phyloP scores from a whole-genome alignment of 2,888 invertebrate genomes.

The Brenthis hecate region DNA sequence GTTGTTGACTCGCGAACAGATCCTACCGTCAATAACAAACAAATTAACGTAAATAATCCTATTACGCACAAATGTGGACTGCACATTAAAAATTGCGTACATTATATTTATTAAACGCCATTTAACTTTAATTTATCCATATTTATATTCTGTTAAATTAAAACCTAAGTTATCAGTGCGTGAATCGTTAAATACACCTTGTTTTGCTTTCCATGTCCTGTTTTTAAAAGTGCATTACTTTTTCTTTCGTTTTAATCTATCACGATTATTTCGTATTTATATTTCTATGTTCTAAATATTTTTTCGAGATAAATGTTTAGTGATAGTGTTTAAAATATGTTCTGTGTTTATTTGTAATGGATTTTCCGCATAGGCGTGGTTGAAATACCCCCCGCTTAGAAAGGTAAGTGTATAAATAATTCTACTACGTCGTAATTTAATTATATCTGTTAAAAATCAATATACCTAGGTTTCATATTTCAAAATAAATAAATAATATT shows the following conservation, averaged over 20 bases:
- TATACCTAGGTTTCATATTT: too few relatives aligned
- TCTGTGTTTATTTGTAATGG: constrained; percentile 45
- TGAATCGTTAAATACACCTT: constrained; percentile 30
- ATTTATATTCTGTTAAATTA: constrained; percentile 10
- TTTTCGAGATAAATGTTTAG: constrained; percentile 16
- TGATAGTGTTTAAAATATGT: constrained; percentile 38
- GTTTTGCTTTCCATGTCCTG: constrained; percentile 38
- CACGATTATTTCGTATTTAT: constrained; percentile 15
- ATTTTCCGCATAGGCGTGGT: constrained; percentile 46
- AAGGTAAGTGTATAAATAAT: constrained; percentile 56
- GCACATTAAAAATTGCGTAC: constrained; percentile 8
- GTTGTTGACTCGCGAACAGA: constrained; percentile 65
- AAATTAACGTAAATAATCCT: constrained; percentile 43
- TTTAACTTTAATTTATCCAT: constrained; percentile 11
- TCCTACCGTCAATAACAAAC: constrained; percentile 38
- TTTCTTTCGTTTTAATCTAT: constrained; percentile 22
- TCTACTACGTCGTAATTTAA: neutral
- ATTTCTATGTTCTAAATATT: constrained; percentile 15
- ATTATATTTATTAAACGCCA: neutral
- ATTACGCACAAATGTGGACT: constrained; percentile 25
- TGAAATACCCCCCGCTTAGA: constrained; percentile 54
- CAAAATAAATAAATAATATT: too few relatives aligned
- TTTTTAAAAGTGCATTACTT: constrained; percentile 29
- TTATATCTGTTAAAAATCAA: too few relatives aligned
- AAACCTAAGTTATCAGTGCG: constrained; percentile 32